phyloP scores from a whole-genome alignment of 2,888 invertebrate species.

The Lottia gigantea region DNA sequence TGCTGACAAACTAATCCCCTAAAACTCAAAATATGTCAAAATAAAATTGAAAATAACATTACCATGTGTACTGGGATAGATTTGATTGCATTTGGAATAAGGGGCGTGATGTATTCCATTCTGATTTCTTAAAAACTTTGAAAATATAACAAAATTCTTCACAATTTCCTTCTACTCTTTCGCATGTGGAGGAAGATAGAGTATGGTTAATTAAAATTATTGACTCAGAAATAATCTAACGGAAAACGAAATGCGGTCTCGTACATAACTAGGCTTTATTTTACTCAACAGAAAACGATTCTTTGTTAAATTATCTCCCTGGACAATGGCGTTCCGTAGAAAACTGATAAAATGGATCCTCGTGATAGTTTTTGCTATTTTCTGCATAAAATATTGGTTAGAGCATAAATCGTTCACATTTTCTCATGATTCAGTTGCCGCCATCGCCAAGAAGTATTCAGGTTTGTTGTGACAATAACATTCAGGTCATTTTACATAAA shows the following conservation, averaged over 20 bases:
- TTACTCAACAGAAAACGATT: too few species aligned
- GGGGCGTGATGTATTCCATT: constrained; percentile 39
- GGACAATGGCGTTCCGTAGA: constrained; percentile 16
- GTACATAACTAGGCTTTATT: too few species aligned
- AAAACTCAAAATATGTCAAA: background rate
- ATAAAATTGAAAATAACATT: background rate
- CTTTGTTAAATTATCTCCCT: too few species aligned
- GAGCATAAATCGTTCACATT: constrained; percentile 53
- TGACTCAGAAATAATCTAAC: too few species aligned
- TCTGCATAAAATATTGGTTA: constrained; percentile 57
- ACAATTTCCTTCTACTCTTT: too few species aligned
- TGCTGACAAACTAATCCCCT: too few species aligned
- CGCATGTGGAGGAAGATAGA: too few species aligned
- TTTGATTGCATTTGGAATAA: constrained; percentile 44
- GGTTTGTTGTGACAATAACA: constrained; percentile 36
- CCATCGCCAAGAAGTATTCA: constrained; percentile 50
- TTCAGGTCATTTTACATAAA: too few species aligned
- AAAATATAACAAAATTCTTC: too few species aligned
- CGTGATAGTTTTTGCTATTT: constrained; percentile 33
- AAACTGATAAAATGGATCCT: constrained; percentile 31
- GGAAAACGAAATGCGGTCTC: too few species aligned
- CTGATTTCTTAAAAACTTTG: background rate
- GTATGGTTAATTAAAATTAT: too few species aligned
- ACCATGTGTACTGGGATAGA: constrained; percentile 50
- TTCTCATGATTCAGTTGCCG: constrained; percentile 48